Percentiles rank a stretch among this genome's conserved stretches.
phyloP scores from a whole-genome alignment of 1,140 invertebrate species.

The Gonioctena quinquepunctata region DNA sequence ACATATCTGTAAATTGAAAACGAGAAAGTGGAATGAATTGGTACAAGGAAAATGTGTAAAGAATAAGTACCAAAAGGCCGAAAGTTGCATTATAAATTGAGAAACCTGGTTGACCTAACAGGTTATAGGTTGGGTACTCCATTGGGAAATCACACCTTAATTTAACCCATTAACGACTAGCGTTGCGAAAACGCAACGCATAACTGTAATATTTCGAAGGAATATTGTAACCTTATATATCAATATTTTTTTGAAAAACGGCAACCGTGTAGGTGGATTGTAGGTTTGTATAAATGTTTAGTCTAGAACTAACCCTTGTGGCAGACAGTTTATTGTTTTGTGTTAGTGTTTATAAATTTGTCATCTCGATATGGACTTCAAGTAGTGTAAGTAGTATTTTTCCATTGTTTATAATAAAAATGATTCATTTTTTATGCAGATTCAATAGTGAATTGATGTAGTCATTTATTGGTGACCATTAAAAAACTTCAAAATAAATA shows the following conservation, averaged over 20 bases:
- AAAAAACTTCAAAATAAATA: neutral
- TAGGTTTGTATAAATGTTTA: neutral
- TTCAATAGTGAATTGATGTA: neutral
- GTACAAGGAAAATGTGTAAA: no score
- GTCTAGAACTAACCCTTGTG: neutral
- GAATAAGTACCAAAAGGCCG: no score
- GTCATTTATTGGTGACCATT: slow-evolving; percentile 1
- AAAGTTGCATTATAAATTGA: no score
- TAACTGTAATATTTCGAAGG: neutral
- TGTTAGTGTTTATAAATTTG: neutral
- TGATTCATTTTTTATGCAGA: no score
- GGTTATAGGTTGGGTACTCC: no score
- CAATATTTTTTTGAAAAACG: no score
- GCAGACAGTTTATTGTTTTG: neutral
- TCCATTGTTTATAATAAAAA: neutral
- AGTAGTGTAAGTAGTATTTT: neutral
- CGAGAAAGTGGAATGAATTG: no score
- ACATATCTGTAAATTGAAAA: no score
- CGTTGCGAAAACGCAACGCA: neutral
- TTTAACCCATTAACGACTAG: neutral
- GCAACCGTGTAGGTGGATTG: neutral
- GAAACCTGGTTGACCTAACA: no score
- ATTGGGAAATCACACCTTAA: no score
- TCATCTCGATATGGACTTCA: no score
- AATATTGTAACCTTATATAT: slow-evolving; percentile 1